Conservation (phyloP, 2,797 vertebrate genomes). For the Dallia pectoralis region DNA sequence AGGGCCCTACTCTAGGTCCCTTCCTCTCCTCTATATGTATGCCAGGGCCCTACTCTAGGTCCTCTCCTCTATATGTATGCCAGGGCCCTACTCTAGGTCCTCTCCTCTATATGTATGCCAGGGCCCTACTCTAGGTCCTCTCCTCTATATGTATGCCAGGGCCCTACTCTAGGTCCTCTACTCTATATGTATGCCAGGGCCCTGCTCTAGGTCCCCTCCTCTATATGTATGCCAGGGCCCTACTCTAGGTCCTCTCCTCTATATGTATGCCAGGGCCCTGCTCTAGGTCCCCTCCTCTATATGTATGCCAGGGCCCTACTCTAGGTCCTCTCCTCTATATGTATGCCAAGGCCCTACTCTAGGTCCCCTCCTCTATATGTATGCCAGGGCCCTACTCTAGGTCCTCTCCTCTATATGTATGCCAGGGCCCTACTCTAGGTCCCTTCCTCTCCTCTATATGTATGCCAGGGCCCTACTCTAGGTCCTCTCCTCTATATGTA, state of each 20-base stretch:
- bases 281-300: not conserved
- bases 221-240: not conserved
- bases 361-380: not conserved
- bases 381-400: not conserved
- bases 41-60: not conserved
- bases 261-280: not conserved
- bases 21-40: not conserved
- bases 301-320: not conserved
- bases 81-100: not conserved
- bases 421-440: not conserved
- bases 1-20: not conserved
- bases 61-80: not conserved
- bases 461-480: not conserved
- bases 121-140: not conserved
- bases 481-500: not conserved
- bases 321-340: not conserved
- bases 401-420: not conserved
- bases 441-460: not conserved
- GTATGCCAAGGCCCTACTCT: not conserved
- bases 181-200: not conserved
- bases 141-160: not conserved
- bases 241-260: not conserved
- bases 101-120: not conserved
- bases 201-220: not conserved
- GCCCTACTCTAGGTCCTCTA: not conserved